A percentile compares a stretch with the other conserved stretches of the same genome.
Evolutionary conservation across 2,797 vertebrate genomes (phyloP).

Genomic region (Cyprinella venusta): DNA sequence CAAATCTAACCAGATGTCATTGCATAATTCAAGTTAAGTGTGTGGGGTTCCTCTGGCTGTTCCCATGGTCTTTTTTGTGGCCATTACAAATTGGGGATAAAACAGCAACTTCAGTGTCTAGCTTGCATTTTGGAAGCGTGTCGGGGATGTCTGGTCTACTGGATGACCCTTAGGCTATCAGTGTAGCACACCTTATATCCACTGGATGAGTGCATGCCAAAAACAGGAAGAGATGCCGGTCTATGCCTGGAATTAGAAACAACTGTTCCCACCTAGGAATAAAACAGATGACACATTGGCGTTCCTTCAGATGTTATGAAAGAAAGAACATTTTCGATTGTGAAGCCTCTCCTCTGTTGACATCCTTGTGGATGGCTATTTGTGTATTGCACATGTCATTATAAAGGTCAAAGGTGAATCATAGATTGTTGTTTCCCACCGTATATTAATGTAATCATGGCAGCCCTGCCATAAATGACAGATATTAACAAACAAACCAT

Average conservation of each 20-base stretch:
- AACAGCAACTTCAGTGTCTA: background rate
- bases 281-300: slow-evolving; percentile 23
- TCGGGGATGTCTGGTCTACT: slow-evolving; percentile 12
- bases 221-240: slow-evolving; percentile 29
- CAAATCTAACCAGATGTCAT: slow-evolving; percentile 10
- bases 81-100: slow-evolving; percentile 19
- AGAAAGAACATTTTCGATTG: background rate
- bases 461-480: slow-evolving; percentile 15
- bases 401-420: slow-evolving; percentile 9
- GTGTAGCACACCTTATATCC: slow-evolving; percentile 4
- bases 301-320: slow-evolving; percentile 1
- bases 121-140: slow-evolving; percentile 7
- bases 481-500: slow-evolving; percentile 23
- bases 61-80: slow-evolving; percentile 12
- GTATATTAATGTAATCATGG: background rate
- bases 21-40: slow-evolving; percentile 19
- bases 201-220: slow-evolving; percentile 11
- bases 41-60: slow-evolving; percentile 15
- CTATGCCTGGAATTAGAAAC: slow-evolving; percentile 18
- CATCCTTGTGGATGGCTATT: background rate
- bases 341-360: background rate
- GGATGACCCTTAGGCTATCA: slow-evolving; percentile 2
- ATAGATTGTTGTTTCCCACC: background rate
- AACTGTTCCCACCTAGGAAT: background rate
- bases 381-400: background rate